Conservation (phyloP, 1,140 invertebrate species). For the Stegodyphus mimosarum region DNA sequence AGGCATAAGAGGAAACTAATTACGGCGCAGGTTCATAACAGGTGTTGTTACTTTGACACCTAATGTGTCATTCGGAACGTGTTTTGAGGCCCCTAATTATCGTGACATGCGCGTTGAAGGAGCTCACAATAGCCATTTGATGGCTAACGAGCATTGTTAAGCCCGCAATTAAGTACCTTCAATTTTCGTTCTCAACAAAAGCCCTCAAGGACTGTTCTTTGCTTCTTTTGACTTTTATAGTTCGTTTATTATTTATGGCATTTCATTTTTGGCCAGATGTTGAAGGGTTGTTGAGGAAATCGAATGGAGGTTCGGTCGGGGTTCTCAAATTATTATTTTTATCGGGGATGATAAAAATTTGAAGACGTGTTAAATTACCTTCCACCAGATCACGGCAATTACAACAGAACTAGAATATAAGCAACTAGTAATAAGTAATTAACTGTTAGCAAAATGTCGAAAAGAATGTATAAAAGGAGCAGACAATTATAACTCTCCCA, state of each 20-base stretch:
- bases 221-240: background rate
- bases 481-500: too few relatives aligned
- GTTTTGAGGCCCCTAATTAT: conserved; percentile 53
- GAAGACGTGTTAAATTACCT: too few relatives aligned
- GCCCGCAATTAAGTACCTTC: conserved; percentile 45
- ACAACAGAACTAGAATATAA: too few relatives aligned
- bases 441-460: too few relatives aligned
- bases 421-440: too few relatives aligned
- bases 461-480: too few relatives aligned
- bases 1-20: conserved; percentile 40
- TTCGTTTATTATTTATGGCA: conserved; percentile 49
- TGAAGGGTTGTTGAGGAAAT: background rate
- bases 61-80: conserved; percentile 52
- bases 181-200: conserved; percentile 48
- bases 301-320: background rate
- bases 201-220: background rate
- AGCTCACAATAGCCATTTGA: conserved; percentile 55
- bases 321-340: too few relatives aligned
- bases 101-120: conserved; percentile 56
- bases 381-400: too few relatives aligned
- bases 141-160: conserved; percentile 58
- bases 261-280: conserved; percentile 48
- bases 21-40: conserved; percentile 59
- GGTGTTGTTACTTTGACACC: conserved; percentile 59
- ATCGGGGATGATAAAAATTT: too few relatives aligned